Conservation (phyloP, 37 sponge, comb jelly and placozoan species). For the Hormiphora californensis region DNA sequence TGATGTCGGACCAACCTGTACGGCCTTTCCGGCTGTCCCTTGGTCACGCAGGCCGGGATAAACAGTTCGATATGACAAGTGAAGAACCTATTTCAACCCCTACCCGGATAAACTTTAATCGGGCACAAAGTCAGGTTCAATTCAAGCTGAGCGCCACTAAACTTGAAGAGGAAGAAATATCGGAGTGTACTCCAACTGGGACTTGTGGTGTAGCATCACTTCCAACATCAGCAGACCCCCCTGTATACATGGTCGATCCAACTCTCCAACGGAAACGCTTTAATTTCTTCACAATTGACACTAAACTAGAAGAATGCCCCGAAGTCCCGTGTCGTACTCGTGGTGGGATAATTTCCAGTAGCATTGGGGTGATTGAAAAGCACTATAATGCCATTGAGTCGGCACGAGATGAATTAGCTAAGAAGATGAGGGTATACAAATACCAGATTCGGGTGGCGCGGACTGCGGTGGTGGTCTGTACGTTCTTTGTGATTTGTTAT, state of each 20-base stretch:
- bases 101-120: no score
- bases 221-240: not conserved
- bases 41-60: no score
- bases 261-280: not conserved
- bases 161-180: no score
- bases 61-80: no score
- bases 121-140: no score
- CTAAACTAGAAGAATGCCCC: not conserved
- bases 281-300: slow-evolving; percentile 5
- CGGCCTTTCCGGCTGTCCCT: no score
- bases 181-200: no score
- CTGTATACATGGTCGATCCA: not conserved
- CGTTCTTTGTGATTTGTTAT: slow-evolving; percentile 13
- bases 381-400: slow-evolving; percentile 14
- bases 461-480: slow-evolving; percentile 22
- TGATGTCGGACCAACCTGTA: no score
- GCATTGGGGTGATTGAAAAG: not conserved
- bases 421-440: slow-evolving; percentile 44
- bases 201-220: no score
- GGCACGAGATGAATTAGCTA: not conserved
- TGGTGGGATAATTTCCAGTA: not conserved
- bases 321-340: not conserved
- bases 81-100: no score
- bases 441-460: slow-evolving; percentile 29
- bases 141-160: no score